Evolutionary conservation across 2,888 invertebrate species (phyloP), one percentile per base, ranked within the genome.

Genomic region (Thera obeliscata): DNA sequence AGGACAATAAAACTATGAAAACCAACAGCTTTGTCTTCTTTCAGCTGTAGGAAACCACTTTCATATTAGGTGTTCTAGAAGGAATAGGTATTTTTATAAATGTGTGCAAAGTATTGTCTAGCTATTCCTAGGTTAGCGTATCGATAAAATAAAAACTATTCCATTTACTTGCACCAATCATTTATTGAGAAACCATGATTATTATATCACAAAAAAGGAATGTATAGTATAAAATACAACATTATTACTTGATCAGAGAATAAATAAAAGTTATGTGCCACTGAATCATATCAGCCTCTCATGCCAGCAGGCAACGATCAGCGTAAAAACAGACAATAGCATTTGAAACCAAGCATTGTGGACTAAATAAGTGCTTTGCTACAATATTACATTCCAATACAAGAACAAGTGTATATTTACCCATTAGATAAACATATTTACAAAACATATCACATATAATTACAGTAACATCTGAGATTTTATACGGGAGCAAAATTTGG

Each of bases 1-100:
- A 90, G 89, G 81, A 81, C 72, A 91, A 89, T 89, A 88, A 91
- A 82, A 79, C 74, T 62, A 36, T 76, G 81, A 88, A 88, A 88
- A 73, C 64, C 72, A 52, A 62, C 59, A 70, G 61, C n/a, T n/a
- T 63, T 33, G 75, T 65, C 81, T 63, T 2, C 36, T 66, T 66
- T 43, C 12, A 35, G 48, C 22, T n/a, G 43, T 46, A 46, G 43
- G 7, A 49, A 49, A 12, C n/a, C 2, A 12, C 12, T 49, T 33
- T 7, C 0, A 7, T 3, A 22, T 1, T 22, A 22, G 22, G 22
- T 22, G 22, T 38, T 38, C 38, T 6, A 6, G 38, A 38, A 38
- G 38, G 38, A 38, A 38, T 38, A 22, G 0, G 22, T 22, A 22
- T 22, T 22, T 22, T 22, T 22, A 22, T 22, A 22, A 22, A 38